Evolutionary conservation across 2,888 invertebrate species (phyloP), one percentile per base, ranked within the genome.

Genomic region (Saturnia japonica): DNA sequence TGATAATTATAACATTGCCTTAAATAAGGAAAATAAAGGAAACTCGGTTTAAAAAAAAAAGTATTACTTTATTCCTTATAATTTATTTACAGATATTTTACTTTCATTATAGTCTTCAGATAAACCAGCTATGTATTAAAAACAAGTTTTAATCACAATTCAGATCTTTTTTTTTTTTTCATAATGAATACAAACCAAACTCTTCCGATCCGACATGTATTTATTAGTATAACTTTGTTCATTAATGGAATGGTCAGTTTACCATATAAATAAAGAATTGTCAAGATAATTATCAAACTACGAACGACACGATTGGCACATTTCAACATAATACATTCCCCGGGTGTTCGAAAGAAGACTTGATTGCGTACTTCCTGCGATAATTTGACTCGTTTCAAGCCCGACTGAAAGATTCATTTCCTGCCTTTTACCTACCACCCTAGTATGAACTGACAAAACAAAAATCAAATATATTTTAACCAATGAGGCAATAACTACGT

Each of bases 351-450:
- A 51, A 47, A 70, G 34, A 45, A 62, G 45, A 34, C 45, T 70
- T 75, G 75, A 76, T 75, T 75, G 75, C 74, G 73, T 75, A 76
- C 76, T 74, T 76, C 77, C 76, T 75, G 71, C 66, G 62, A 67
- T 74, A 72, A 71, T 71, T 72, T 66, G 72, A 71, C 68, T 16
- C 73, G 74, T 74, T 76, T 74, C 64, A 69, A 69, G 57, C 47
- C n/a, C 51, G 60, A 68, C 62, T 70, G 66, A 67, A 54, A 70
- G 70, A 66, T 60, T 72, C 73, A 75, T 75, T 76, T 75, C 76
- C 75, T 73, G 67, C 40, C 67, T 43, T 67, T 70, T 60, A 60
- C 25, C 57, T 11, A 25, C 14, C 12, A 60, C 57, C 57, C 22
- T 54, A 54, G 11, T 60, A 60, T 60, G 57, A 60, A 60, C 28